These are phyloP conservation scores for Ephialtes manifestator DNA, from an alignment of 2,888 invertebrate genomes.

Conservation along the genomic window DNA sequence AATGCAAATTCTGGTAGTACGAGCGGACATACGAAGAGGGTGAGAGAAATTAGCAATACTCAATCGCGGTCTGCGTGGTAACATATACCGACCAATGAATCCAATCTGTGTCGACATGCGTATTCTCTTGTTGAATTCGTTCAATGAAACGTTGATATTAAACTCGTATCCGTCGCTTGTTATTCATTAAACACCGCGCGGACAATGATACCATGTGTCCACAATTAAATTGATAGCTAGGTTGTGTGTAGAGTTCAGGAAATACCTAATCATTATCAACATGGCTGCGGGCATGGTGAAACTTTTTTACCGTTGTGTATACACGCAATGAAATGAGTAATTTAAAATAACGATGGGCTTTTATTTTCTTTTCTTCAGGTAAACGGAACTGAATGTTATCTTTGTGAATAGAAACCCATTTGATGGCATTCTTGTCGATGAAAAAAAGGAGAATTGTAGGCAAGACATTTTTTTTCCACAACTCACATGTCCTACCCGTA, in stretches of 20 bases:
- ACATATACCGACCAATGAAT: slow-evolving; percentile 24
- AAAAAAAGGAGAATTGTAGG: background rate
- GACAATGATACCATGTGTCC: slow-evolving; percentile 15
- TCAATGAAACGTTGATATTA: slow-evolving; percentile 41
- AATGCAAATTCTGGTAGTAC: slow-evolving; percentile 25
- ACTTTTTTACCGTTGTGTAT: background rate
- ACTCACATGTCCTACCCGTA: background rate
- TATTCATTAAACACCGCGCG: slow-evolving; percentile 45
- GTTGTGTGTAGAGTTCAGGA: background rate
- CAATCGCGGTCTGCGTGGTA: slow-evolving; percentile 35
- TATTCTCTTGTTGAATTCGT: slow-evolving; percentile 35
- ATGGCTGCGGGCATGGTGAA: background rate
- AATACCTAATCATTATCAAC: slow-evolving; percentile 5
- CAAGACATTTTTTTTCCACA: background rate
- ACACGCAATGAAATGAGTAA: background rate
- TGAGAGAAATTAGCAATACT: slow-evolving; percentile 47
- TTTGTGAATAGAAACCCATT: background rate
- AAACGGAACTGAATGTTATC: background rate
- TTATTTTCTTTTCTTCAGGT: background rate
- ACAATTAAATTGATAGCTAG: slow-evolving; percentile 34
- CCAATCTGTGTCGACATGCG: background rate
- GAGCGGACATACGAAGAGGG: background rate
- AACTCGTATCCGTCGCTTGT: slow-evolving; percentile 37
- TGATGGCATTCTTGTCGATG: background rate
- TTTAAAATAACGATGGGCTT: background rate